Evolutionary conservation across 2,113 vertebrate genomes (phyloP), one percentile per base, ranked within the genome.

Genomic region (Nycticebus coucang): DNA sequence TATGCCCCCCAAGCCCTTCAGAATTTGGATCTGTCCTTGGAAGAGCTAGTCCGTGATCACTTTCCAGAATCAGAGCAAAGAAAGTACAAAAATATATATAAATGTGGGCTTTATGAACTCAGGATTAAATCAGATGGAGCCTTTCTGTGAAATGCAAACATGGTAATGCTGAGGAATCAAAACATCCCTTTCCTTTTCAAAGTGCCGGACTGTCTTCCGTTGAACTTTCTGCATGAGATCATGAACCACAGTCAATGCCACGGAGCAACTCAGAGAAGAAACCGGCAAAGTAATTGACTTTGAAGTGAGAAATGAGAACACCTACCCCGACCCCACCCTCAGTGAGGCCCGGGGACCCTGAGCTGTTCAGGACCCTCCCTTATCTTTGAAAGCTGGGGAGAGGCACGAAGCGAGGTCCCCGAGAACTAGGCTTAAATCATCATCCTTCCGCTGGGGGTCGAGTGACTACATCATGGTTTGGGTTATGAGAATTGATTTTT

Each of bases 151-250:
- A 71, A 71, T 22, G 33, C 8, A 24, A 71, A 84, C 2, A 4
- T 10, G 30, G n/a, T n/a, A 5, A 24, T 3, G 14, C 72, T 4
- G 22, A 66, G 87, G 84, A 55, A 59, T 28, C 64, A 24, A 17
- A 69, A 50, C 5, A 50, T 22, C 24, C 7, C 57, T 84, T 88
- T 22, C 17, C 22, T 50, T 33, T 69, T 7, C 26, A 33, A 91
- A 82, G 77, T 10, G 0, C 21, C 1, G 50, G 0, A 0, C n/a
- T 3, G 22, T 28, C 84, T 64, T 30, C 22, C 4, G 17, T 21
- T 0, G 4, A n/a, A 18, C 33, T 37, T 93, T 18, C 57, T 30
- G 62, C 14, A 2, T n/a, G 74, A 75, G 28, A 7, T 30, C 35
- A 17, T n/a, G 45, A 50, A 7, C 30, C 37, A 0, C 0, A 1